A percentile compares a stretch with the other conserved stretches of the same genome.
phyloP scores from a whole-genome alignment of 2,797 vertebrate genomes.

The Merluccius polli region DNA sequence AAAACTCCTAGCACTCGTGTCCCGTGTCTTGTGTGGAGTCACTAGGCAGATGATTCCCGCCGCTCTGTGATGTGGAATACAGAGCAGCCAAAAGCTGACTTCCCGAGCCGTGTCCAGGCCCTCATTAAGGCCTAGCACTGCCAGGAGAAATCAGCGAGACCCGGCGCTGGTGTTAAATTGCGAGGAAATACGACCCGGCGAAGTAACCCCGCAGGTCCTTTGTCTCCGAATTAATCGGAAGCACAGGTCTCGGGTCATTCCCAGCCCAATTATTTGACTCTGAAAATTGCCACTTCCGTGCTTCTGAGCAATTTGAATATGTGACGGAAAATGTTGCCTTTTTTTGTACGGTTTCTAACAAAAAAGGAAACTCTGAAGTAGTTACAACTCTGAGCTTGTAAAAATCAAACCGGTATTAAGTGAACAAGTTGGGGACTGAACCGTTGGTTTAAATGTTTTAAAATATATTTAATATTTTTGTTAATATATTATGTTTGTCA shows the following conservation, averaged over 20 bases:
- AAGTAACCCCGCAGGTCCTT: not conserved
- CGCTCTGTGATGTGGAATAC: not conserved
- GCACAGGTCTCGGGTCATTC: conserved; percentile 9
- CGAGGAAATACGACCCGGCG: not conserved
- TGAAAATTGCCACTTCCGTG: conserved; percentile 5
- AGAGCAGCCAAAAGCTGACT: not conserved
- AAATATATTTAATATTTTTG: not conserved
- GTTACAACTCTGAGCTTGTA: conserved; percentile 17
- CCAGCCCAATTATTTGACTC: conserved; percentile 32
- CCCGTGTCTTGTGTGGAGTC: too few species aligned
- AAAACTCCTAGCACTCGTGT: not conserved
- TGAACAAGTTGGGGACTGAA: not conserved
- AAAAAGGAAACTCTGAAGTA: not conserved
- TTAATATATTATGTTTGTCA: not conserved
- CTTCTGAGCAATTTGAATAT: conserved; percentile 20
- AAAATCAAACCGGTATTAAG: not conserved
- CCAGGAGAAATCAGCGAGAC: not conserved
- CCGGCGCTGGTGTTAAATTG: not conserved
- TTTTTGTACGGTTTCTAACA: conserved; percentile 10
- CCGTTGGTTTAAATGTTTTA: not conserved
- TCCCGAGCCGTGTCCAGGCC: not conserved
- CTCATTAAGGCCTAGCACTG: not conserved
- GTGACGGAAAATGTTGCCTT: conserved; percentile 21
- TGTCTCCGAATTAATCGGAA: not conserved
- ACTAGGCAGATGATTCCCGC: too few species aligned